Evolutionary conservation across 2,113 vertebrate species (phyloP), one percentile per base, ranked within the genome.

Genomic region (Chitala chitala): DNA sequence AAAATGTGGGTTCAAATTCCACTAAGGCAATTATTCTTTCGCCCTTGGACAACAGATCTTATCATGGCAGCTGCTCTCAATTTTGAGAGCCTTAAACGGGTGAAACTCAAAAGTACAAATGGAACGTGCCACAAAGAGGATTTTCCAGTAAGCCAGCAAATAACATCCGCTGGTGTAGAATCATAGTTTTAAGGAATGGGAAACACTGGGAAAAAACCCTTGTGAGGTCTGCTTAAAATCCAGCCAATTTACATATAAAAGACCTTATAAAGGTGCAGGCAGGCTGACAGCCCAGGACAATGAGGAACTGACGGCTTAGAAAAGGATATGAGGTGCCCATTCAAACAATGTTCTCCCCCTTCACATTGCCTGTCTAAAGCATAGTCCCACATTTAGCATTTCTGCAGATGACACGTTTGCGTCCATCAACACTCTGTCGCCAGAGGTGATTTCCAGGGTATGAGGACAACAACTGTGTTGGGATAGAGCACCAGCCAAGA

Each of bases 381-480:
- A 20, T 26, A 65, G 4, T 40, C n/a, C 63, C 63, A 44, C 10
- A 65, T 26, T 36, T 15, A 10, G 7, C 10, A 12, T 12, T n/a
- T 65, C 24, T 26, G 5, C 17, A 7, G 24, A 59, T 22, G 63
- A 65, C 33, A 10, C n/a, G 36, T 44, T 44, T 4, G 20, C 12
- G 40, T 26, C 63, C 63, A 44, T 20, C 38, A 10, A n/a, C 10
- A 65, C 22, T 10, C 24, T 42, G 7, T 38, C 3, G 38, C 63
- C 42, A 24, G 63, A 65, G 63, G n/a, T 44, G 20, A 65, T 65
- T 65, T 44, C 63, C 9, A 20, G n/a, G n/a, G n/a, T n/a, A n/a
- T n/a, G n/a, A n/a, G n/a, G n/a, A n/a, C n/a, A n/a, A n/a, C n/a
- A n/a, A n/a, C n/a, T n/a, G n/a, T n/a, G n/a, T n/a, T n/a, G n/a